A percentile compares a stretch with the other conserved stretches of the same genome.
phyloP scores from a whole-genome alignment of 53 echinoderm and acorn worm genomes.

The Actinopyga echinites region DNA sequence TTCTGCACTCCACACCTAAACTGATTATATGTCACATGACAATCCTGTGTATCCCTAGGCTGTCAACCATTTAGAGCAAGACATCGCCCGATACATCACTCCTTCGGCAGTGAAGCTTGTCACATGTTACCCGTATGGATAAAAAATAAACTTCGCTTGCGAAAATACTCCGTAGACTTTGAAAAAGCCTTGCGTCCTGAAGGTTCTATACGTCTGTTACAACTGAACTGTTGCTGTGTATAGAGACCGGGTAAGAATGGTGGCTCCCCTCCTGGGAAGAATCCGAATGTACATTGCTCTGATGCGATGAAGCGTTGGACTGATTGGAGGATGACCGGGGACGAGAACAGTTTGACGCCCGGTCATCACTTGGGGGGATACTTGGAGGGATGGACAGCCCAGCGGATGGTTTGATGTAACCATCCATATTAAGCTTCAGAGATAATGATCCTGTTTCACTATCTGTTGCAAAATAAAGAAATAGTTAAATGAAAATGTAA shows the following conservation, averaged over 20 bases:
- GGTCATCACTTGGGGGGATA: conserved; percentile 40
- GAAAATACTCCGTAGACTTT: neutral
- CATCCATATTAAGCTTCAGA: conserved; percentile 41
- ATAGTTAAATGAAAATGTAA: no score
- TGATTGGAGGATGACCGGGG: conserved; percentile 67
- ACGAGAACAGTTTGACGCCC: conserved; percentile 43
- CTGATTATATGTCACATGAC: no score
- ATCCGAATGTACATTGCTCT: conserved; percentile 75
- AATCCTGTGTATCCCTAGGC: no score
- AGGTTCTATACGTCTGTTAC: conserved; percentile 55
- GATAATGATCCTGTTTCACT: conserved; percentile 49
- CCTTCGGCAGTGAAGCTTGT: no score
- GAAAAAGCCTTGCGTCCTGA: neutral
- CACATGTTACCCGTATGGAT: neutral
- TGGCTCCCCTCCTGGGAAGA: conserved; percentile 42
- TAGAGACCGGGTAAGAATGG: conserved; percentile 54
- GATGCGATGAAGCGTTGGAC: conserved; percentile 61
- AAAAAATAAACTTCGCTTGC: neutral
- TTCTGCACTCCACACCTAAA: no score
- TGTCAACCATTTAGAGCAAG: no score
- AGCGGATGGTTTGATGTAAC: conserved; percentile 15
- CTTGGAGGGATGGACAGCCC: conserved; percentile 30
- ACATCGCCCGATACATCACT: no score
- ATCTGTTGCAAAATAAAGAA: conserved; percentile 9
- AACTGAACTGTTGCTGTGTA: conserved; percentile 65